These are phyloP conservation scores for Stictonetta naevosa DNA, from an alignment of 2,113 vertebrate species.

Conservation along the genomic window DNA sequence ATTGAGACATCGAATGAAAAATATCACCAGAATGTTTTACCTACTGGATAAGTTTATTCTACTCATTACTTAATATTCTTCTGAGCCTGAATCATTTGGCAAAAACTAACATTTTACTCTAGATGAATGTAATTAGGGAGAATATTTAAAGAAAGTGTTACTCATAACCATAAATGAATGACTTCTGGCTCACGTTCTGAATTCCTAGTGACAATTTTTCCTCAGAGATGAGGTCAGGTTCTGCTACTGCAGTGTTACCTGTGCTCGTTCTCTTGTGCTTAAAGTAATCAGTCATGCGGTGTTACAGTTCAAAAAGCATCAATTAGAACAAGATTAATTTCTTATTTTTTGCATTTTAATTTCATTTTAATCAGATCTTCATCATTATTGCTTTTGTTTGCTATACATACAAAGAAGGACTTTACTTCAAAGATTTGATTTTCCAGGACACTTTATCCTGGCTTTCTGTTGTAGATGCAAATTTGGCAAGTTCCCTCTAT, in stretches of 20 bases:
- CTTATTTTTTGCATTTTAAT: neutral
- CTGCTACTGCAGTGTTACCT: neutral
- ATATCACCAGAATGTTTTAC: neutral
- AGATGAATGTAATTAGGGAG: neutral
- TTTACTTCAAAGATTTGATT: neutral
- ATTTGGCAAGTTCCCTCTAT: neutral
- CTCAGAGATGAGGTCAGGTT: neutral
- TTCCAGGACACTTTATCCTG: neutral
- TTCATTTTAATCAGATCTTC: neutral
- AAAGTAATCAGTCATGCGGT: neutral
- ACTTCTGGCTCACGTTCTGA: neutral
- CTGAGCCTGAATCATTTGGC: neutral
- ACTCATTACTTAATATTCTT: neutral
- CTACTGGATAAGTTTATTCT: neutral
- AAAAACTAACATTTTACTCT: neutral
- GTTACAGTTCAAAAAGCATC: neutral
- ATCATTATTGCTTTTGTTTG: neutral
- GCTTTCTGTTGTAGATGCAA: neutral
- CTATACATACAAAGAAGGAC: neutral
- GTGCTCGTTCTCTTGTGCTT: neutral
- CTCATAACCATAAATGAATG: neutral
- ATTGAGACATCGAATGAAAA: neutral
- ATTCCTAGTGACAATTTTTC: neutral
- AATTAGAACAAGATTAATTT: neutral
- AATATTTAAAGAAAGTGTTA: neutral